These are phyloP conservation scores for Chaetodon trifasciatus DNA, from an alignment of 2,797 vertebrate species.

Conservation along the genomic window DNA sequence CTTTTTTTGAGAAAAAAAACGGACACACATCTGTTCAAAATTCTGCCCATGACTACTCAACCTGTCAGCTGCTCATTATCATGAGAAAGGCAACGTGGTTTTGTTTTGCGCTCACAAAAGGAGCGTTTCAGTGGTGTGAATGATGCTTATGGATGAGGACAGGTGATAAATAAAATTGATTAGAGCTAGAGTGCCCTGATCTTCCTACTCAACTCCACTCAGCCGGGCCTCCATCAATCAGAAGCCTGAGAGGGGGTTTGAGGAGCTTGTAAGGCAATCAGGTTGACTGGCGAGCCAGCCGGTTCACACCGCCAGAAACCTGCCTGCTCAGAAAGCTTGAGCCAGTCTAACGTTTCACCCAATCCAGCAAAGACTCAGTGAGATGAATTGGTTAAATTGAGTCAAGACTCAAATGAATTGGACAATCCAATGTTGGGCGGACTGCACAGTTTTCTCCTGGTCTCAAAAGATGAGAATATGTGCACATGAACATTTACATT, in stretches of 20 bases:
- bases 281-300: slow-evolving; percentile 23
- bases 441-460: neutral
- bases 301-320: neutral
- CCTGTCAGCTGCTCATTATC: slow-evolving; percentile 44
- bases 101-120: slow-evolving; percentile 33
- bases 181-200: slow-evolving; percentile 46
- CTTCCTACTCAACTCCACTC: slow-evolving; percentile 53
- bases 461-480: neutral
- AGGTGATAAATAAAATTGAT: slow-evolving; percentile 64
- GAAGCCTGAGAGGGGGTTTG: neutral
- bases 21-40: slow-evolving; percentile 13
- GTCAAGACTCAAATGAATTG: slow-evolving; percentile 8
- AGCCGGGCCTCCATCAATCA: slow-evolving; percentile 61
- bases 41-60: neutral
- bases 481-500: neutral
- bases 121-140: slow-evolving; percentile 30
- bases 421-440: too few species aligned
- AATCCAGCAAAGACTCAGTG: neutral
- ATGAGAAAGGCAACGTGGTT: slow-evolving; percentile 25
- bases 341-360: neutral
- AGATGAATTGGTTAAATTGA: slow-evolving; percentile 12
- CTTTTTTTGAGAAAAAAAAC: slow-evolving; percentile 6
- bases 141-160: slow-evolving; percentile 57
- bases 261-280: slow-evolving; percentile 29
- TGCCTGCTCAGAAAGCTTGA: neutral